Base-by-base conservation (phyloP, 2,113 vertebrate genomes). In the Daboia siamensis region DNA sequence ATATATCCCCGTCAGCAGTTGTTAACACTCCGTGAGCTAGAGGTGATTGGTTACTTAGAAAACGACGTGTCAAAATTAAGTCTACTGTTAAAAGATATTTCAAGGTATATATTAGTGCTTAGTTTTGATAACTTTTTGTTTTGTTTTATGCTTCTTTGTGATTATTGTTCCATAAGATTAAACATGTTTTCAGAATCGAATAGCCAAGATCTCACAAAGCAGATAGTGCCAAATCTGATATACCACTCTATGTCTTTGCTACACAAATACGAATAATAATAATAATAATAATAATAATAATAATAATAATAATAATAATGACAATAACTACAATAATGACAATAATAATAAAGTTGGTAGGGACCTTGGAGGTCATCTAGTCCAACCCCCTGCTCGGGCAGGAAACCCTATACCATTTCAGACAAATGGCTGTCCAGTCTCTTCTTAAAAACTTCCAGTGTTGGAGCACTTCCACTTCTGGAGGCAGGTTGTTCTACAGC, bases 1-100 rank as follows among this genome's bases (percentile, higher is more conserved):
- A 98, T 99, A 94, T 99, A 98, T 96, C 99, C 99, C 33, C 98
- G 98, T 89, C 98, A 99, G 96, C 99, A 99, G 95, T 98, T 99
- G 61, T 97, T 99, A 86, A 99, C 98, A 29, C 98, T 99, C 59
- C 98, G 97, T 74, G 99, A 99, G 93, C 97, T 99, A 1, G 97
- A 99, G 96, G 99, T 99, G 92, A 98, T 99, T 56, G 98, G 97
- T 95, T 99, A 98, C 17, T 93, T 98, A 13, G 97, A 98, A 96
- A 99, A 98, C 33, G 98, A 99, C 8, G 98, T 99, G 91, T 99
- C 99, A 0, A 97, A 98, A 91, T 95, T 98, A 95, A 99, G 99
- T 91, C 98, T 99, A 51, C 94, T 96, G 0, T 96, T 99, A 61
- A 98, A 98, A 94, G 97, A 97, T 88, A 99, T 99, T 88, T 98